These are phyloP conservation scores for Drosophila subsilvestris DNA, from an alignment of 2,888 invertebrate genomes.

Conservation along the genomic window DNA sequence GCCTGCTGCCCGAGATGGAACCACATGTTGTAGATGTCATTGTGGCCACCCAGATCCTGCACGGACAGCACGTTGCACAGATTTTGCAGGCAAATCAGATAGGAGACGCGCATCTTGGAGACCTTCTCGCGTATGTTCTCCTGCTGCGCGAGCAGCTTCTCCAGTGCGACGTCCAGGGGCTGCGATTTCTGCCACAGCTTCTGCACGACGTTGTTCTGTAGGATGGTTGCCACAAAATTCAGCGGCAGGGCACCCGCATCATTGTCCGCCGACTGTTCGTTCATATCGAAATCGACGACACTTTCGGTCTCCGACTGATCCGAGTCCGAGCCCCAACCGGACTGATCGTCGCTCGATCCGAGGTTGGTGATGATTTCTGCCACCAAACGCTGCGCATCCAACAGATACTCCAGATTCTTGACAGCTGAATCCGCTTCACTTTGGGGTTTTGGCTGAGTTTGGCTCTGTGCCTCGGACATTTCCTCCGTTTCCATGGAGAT, in stretches of 20 bases:
- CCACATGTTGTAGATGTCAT: slow-evolving; percentile 88
- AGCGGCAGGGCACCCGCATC: slow-evolving; percentile 85
- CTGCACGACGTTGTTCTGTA: slow-evolving; percentile 86
- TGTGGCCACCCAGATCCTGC: slow-evolving; percentile 88
- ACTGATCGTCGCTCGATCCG: slow-evolving; percentile 85
- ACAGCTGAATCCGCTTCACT: slow-evolving; percentile 84
- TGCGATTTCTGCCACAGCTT: slow-evolving; percentile 87
- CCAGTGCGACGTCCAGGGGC: slow-evolving; percentile 85
- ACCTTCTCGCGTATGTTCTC: slow-evolving; percentile 81
- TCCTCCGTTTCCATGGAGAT: slow-evolving; percentile 46
- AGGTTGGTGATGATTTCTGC: slow-evolving; percentile 90
- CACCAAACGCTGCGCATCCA: slow-evolving; percentile 89
- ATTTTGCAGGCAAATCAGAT: slow-evolving; percentile 89
- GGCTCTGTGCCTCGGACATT: slow-evolving; percentile 15
- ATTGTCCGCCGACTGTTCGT: slow-evolving; percentile 65
- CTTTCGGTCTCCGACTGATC: slow-evolving; percentile 84
- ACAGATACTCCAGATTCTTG: slow-evolving; percentile 85
- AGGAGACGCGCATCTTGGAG: slow-evolving; percentile 86
- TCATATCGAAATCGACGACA: slow-evolving; percentile 81
- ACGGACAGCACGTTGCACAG: slow-evolving; percentile 87
- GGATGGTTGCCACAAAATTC: slow-evolving; percentile 87
- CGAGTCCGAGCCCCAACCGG: slow-evolving; percentile 83
- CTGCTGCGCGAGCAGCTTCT: slow-evolving; percentile 85
- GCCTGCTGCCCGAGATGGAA: slow-evolving; percentile 87
- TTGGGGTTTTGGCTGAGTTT: slow-evolving; percentile 8